Conservation (phyloP, 1,140 invertebrate genomes). For the Sarcophaga peregrina region DNA sequence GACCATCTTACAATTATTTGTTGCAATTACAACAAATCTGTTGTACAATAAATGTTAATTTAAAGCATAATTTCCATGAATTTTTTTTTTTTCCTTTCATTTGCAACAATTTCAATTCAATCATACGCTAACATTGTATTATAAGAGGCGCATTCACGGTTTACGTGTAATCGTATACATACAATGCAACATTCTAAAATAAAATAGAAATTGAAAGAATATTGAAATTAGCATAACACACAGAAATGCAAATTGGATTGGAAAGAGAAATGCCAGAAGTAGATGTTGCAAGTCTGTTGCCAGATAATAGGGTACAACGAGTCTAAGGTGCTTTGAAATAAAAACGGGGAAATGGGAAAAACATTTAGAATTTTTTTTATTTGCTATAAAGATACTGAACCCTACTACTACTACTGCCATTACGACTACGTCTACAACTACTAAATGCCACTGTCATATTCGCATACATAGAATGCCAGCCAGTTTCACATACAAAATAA, state of each 20-base stretch:
- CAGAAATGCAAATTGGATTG: not conserved
- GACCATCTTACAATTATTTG: too few species aligned
- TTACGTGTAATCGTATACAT: not conserved
- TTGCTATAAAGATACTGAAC: too few species aligned
- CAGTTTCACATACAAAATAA: slow-evolving; percentile 1
- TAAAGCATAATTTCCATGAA: too few species aligned
- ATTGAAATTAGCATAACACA: not conserved
- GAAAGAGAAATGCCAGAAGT: not conserved
- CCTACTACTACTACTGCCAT: too few species aligned
- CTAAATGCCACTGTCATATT: not conserved
- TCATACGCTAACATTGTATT: not conserved
- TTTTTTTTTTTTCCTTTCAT: not conserved
- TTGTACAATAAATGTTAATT: not conserved
- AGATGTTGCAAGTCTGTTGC: too few species aligned
- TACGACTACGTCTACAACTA: too few species aligned
- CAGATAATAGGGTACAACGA: too few species aligned
- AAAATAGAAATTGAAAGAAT: not conserved
- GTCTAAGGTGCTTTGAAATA: too few species aligned
- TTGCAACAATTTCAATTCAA: not conserved
- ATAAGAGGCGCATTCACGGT: not conserved
- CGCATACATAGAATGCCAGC: not conserved
- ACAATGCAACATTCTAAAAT: not conserved
- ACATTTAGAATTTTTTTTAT: too few species aligned
- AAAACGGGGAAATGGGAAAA: too few species aligned
- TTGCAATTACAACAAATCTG: not conserved